Evolutionary conservation across 1,140 invertebrate genomes (phyloP).

Genomic region (Leptoteleia sp.): DNA sequence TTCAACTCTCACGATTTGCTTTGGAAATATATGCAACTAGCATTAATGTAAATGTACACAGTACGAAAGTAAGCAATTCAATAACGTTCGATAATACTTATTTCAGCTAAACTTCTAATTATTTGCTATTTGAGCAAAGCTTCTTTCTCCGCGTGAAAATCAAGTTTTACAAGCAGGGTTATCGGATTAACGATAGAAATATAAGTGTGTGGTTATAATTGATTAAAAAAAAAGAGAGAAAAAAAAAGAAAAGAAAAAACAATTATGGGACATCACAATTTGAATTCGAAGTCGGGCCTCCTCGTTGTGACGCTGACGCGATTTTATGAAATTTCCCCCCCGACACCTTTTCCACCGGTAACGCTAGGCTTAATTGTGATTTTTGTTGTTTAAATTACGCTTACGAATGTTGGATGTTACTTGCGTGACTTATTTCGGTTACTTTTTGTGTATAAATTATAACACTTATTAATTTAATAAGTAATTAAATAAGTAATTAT

Average conservation of each 20-base stretch:
- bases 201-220: slow-evolving; percentile 10
- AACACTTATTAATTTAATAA: slow-evolving; percentile 14
- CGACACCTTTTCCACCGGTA: not conserved
- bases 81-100: slow-evolving; percentile 27
- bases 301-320: slow-evolving; percentile 1
- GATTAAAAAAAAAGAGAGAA: too few species aligned
- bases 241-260: not conserved
- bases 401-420: not conserved
- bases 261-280: slow-evolving; percentile 9
- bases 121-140: slow-evolving; percentile 55
- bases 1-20: slow-evolving; percentile 40
- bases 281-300: not conserved
- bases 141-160: slow-evolving; percentile 31
- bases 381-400: not conserved
- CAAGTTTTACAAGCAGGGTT: slow-evolving; percentile 17
- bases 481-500: slow-evolving; percentile 9
- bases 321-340: not conserved
- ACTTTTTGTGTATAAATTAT: slow-evolving; percentile 10
- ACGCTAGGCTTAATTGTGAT: too few species aligned
- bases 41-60: slow-evolving; percentile 15
- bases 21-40: slow-evolving; percentile 28
- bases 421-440: slow-evolving; percentile 2
- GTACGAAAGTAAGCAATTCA: slow-evolving; percentile 23
- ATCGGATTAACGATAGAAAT: slow-evolving; percentile 21
- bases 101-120: slow-evolving; percentile 37